phyloP scores from a whole-genome alignment of 2,113 vertebrate species.

The Herpetotheres cachinnans region DNA sequence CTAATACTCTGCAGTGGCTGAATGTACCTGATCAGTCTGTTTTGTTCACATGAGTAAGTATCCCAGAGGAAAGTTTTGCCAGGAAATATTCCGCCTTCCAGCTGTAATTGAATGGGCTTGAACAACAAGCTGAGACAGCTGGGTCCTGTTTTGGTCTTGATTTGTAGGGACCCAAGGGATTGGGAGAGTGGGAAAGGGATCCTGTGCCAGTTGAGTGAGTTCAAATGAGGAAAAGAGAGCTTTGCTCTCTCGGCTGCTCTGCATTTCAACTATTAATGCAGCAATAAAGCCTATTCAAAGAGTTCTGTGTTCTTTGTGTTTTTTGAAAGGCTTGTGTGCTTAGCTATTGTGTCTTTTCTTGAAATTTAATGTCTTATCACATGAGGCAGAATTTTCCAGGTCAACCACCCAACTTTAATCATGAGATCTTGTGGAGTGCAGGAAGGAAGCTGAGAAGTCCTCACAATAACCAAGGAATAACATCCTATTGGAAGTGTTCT shows the following conservation, averaged over 20 bases:
- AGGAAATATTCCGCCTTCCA: slow-evolving; percentile 23
- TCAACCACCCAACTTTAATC: slow-evolving; percentile 52
- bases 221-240: slow-evolving; percentile 44
- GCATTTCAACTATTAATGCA: slow-evolving; percentile 41
- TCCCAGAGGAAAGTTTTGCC: slow-evolving; percentile 22
- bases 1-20: background rate
- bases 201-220: slow-evolving; percentile 36
- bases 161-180: slow-evolving; percentile 28
- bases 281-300: slow-evolving; percentile 47
- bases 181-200: slow-evolving; percentile 42
- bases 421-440: background rate
- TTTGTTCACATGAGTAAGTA: background rate
- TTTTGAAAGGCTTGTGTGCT: slow-evolving; percentile 47
- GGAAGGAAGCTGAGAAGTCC: slow-evolving; percentile 47
- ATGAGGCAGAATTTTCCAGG: slow-evolving; percentile 56
- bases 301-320: slow-evolving; percentile 21
- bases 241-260: background rate
- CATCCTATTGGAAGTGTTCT: slow-evolving; percentile 24
- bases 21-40: background rate
- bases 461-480: slow-evolving; percentile 45
- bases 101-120: slow-evolving; percentile 32
- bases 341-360: slow-evolving; percentile 49
- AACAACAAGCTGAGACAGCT: slow-evolving; percentile 41
- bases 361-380: slow-evolving; percentile 39
- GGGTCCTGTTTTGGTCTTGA: slow-evolving; percentile 54